Evolutionary conservation across 2,113 vertebrate species (phyloP), one percentile per base, ranked within the genome.

Genomic region (Misgurnus anguillicaudatus): DNA sequence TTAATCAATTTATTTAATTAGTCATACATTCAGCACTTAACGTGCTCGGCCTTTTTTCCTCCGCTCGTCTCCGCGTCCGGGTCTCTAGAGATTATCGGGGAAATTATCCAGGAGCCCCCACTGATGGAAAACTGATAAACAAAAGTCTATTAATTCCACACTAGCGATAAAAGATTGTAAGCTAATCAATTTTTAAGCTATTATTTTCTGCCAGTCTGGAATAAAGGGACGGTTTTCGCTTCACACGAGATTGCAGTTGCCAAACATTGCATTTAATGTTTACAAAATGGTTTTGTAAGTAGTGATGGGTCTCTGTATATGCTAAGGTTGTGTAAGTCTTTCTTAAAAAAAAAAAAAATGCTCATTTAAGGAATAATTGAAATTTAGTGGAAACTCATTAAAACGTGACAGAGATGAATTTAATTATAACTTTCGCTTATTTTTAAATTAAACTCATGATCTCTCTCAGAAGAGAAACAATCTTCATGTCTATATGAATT

Each of bases 1-100:
- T 84, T 84, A 84, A 84, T 84, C 82, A 84, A 84, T 84, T 78
- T 72, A 84, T 84, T 84, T 80, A 84, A 84, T 84, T 84, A 84
- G 82, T 84, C 82, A 84, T 84, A 84, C 82, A 84, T 84, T 84
- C 79, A 76, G 80, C 75, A 78, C 75, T 80, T 84, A 78, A 80
- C 82, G 62, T 78, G 79, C 63, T 39, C 82, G 62, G 69, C 69
- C 75, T 53, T 78, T 84, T 51, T 78, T 83, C 82, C 82, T 67
- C 80, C 55, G 77, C 75, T 84, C 70, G 39, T 73, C 55, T 73
- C 69, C 61, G 74, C 79, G 77, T 80, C 55, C 63, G 62, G 75
- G 78, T 80, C 82, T 84, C 79, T 36, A 21, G 82, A 74, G 82
- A 81, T 81, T 84, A 84, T 73, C 77, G 45, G 53, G 57, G 64